A percentile compares a stretch with the other conserved stretches of the same genome.
Evolutionary conservation across 2,888 invertebrate species (phyloP).

Genomic region (Drosophila glabriapex): DNA sequence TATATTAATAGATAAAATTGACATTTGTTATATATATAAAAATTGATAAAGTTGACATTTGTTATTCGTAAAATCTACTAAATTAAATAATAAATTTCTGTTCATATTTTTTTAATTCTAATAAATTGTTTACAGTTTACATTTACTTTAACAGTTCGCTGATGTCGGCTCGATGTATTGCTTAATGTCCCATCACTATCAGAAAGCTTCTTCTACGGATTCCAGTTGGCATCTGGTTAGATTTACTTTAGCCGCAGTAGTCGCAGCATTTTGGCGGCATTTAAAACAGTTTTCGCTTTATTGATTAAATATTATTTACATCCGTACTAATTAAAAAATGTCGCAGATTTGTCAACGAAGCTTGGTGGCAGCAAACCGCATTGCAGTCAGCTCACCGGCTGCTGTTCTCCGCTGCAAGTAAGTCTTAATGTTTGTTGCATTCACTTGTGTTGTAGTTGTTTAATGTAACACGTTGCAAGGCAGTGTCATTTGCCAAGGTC

Average conservation of each 20-base stretch:
- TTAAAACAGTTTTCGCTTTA: conserved; percentile 33
- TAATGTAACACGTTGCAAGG: conserved; percentile 52
- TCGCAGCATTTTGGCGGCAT: conserved; percentile 44
- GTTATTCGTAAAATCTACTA: background rate
- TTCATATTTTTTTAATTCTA: background rate
- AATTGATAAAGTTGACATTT: background rate
- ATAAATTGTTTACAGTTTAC: background rate
- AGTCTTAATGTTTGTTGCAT: conserved; percentile 33
- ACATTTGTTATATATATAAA: background rate
- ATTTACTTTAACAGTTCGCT: conserved; percentile 9
- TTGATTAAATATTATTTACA: conserved; percentile 21
- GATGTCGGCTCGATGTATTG: conserved; percentile 2
- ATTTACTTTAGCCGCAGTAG: conserved; percentile 31
- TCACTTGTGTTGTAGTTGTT: conserved; percentile 13
- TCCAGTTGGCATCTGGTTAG: conserved; percentile 42
- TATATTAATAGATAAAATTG: background rate
- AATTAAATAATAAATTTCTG: background rate
- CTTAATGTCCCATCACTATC: conserved; percentile 27
- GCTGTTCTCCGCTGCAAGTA: conserved; percentile 65
- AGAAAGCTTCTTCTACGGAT: conserved; percentile 28
- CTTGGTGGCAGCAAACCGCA: conserved; percentile 60
- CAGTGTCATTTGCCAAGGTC: conserved; percentile 77
- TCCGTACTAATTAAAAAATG: conserved; percentile 42
- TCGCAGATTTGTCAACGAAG: conserved; percentile 67
- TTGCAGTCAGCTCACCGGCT: conserved; percentile 51